Evolutionary conservation across 1,140 invertebrate genomes (phyloP).

Genomic region (Chironomus tepperi): DNA sequence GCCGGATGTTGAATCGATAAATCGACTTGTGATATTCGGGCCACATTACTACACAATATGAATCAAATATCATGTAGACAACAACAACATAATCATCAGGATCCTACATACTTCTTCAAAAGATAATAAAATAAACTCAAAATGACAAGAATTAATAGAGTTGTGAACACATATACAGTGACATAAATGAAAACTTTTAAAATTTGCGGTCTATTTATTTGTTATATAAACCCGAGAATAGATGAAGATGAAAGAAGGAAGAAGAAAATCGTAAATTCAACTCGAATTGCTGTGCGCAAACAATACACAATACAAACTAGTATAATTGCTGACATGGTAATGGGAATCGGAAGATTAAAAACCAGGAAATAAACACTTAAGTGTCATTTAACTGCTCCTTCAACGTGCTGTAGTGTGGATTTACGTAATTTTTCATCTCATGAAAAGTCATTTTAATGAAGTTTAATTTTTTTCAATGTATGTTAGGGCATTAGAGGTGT

Average conservation of each 20-base stretch:
- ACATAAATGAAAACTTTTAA: background rate
- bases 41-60: no score
- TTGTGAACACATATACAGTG: background rate
- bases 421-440: background rate
- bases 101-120: no score
- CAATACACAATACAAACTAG: background rate
- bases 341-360: slow-evolving; percentile 12
- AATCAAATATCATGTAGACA: no score
- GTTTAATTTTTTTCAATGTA: background rate
- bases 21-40: no score
- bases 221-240: background rate
- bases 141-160: background rate
- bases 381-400: background rate
- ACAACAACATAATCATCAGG: no score
- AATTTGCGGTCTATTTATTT: background rate
- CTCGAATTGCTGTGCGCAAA: background rate
- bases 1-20: no score
- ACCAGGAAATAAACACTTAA: slow-evolving; percentile 13
- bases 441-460: background rate
- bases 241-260: background rate
- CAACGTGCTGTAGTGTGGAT: background rate
- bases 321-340: background rate
- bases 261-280: background rate
- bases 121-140: background rate
- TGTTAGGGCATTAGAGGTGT: no score